Conservation (phyloP, 2,888 invertebrate species). For the Dryomyza anilis region DNA sequence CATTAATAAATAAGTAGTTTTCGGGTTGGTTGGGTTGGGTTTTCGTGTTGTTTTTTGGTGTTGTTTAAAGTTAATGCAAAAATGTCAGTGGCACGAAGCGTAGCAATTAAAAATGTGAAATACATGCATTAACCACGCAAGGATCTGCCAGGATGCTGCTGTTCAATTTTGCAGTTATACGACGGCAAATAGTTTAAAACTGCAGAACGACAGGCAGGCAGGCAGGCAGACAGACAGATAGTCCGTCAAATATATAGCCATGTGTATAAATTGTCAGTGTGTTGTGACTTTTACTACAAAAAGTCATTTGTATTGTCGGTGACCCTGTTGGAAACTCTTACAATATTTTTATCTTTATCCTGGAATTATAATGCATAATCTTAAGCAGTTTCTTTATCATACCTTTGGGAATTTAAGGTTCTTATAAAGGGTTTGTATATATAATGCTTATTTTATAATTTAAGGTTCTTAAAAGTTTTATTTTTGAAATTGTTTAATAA, state of each 20-base stretch:
- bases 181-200: constrained; percentile 7
- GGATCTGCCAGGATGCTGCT: not conserved
- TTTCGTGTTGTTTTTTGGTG: constrained; percentile 3
- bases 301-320: too few species aligned
- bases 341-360: too few species aligned
- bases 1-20: constrained; percentile 24
- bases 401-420: too few species aligned
- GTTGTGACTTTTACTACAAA: not conserved
- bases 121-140: not conserved
- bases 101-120: constrained; percentile 20
- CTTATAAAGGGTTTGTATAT: too few species aligned
- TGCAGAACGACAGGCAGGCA: constrained; percentile 35
- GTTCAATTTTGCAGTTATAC: constrained; percentile 1
- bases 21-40: not conserved
- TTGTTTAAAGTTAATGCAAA: constrained; percentile 20
- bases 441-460: too few species aligned
- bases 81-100: constrained; percentile 14
- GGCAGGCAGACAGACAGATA: not conserved
- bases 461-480: too few species aligned
- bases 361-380: too few species aligned
- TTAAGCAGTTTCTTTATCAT: too few species aligned
- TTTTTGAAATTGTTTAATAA: too few species aligned
- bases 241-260: too few species aligned
- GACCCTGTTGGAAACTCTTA: too few species aligned
- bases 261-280: constrained; percentile 5